Evolutionary conservation across 1,140 invertebrate species (phyloP), one percentile per base, ranked within the genome.

Genomic region (Drosophila bocqueti): DNA sequence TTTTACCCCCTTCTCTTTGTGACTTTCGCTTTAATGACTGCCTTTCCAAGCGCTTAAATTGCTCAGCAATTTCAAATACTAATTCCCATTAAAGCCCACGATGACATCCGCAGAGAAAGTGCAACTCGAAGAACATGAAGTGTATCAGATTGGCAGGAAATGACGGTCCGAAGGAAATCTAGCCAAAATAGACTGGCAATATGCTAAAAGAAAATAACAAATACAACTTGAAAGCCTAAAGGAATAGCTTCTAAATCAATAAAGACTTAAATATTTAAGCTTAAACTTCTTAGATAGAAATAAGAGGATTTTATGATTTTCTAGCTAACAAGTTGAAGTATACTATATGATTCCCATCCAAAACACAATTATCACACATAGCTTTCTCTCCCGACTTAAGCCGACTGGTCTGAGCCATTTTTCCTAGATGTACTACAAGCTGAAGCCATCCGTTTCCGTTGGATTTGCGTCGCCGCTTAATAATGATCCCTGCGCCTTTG

Each of bases 1-100:
- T 47, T 24, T 16, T 2, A 16, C 15, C 15, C 8, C 47, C 15
- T 15, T 21, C 29, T 58, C 31, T 10, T 43, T 52, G 72, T 40
- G 34, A 61, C 79, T 82, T 66, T 72, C 55, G 83, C 83, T 76
- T 79, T 85, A 82, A 85, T 62, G 68, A 67, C 83, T 71, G 54
- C 54, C 71, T 61, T 54, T 79, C 83, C 76, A 82, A 86, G 83
- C 78, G 67, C 46, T 61, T 60, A 81, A 84, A 78, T 75, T 55
- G 64, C 78, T 59, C 6, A 31, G 49, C 46, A 63, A 63, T 63
- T 63, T 74, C 71, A 54, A 47, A 63, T 63, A 63, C 71, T 69
- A 71, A 68, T 71, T 68, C 64, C 66, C 29, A 55, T 68, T 71
- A 68, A 57, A 54, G 63, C 13, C n/a, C n/a, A 66, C n/a, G 58